A percentile compares a stretch with the other conserved stretches of the same genome.
Evolutionary conservation across 2,113 vertebrate species (phyloP).

Genomic region (Paratilapia polleni): DNA sequence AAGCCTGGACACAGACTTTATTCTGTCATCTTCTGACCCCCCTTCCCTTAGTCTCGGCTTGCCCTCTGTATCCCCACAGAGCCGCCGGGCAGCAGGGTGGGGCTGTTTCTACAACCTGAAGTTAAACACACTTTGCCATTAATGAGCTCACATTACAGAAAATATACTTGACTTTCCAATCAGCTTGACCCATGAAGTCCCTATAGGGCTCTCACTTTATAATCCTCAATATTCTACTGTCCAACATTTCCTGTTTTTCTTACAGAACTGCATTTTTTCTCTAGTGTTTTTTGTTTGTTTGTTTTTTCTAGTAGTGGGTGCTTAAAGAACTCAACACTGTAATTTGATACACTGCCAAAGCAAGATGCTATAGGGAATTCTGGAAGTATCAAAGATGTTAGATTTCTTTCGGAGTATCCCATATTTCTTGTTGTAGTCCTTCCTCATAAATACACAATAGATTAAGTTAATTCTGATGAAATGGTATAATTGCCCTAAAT

Average conservation of each 20-base stretch:
- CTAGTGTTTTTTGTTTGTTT: too few species aligned
- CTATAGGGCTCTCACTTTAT: conserved; percentile 2
- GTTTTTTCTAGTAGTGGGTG: neutral
- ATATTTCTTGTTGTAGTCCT: neutral
- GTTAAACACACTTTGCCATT: conserved; percentile 23
- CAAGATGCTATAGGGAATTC: neutral
- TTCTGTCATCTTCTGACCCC: neutral
- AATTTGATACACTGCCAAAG: conserved; percentile 3
- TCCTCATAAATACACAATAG: neutral
- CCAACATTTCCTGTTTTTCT: neutral
- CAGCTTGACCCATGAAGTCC: conserved; percentile 31
- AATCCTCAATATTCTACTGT: conserved; percentile 5
- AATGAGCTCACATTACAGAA: conserved; percentile 40
- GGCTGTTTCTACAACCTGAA: conserved; percentile 1
- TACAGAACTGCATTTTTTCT: neutral
- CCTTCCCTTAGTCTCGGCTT: neutral
- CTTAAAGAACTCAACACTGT: neutral
- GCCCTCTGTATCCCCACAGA: conserved; percentile 12
- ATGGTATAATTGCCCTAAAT: conserved; percentile 13
- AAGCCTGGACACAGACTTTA: neutral
- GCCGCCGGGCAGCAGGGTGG: neutral
- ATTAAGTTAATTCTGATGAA: too few species aligned
- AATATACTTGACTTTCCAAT: conserved; percentile 18
- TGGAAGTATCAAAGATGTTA: neutral
- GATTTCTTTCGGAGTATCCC: neutral